phyloP scores from a whole-genome alignment of 2,888 invertebrate species.

The Macropis europaea region DNA sequence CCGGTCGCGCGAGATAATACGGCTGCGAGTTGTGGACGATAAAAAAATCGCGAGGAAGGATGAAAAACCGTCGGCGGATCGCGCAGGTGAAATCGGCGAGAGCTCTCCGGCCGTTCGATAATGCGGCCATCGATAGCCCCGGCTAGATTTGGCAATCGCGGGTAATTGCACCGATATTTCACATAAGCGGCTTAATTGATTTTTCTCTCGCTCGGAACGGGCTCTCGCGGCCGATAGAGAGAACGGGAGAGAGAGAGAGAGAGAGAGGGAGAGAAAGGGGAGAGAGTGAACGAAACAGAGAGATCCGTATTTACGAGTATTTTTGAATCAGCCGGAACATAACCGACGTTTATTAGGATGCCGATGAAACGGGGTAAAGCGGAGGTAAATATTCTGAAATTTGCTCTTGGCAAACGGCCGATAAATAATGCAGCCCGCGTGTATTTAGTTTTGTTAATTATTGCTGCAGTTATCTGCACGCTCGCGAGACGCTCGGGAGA shows the following conservation, averaged over 20 bases:
- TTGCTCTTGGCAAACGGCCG: constrained; percentile 52
- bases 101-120: constrained; percentile 62
- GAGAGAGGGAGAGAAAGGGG: background rate
- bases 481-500: background rate
- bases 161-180: constrained; percentile 77
- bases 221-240: background rate
- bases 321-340: constrained; percentile 63
- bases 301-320: constrained; percentile 63
- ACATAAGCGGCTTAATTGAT: constrained; percentile 77
- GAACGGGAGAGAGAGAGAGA: background rate
- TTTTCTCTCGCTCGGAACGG: constrained; percentile 66
- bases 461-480: constrained; percentile 42
- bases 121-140: constrained; percentile 72
- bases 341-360: constrained; percentile 70
- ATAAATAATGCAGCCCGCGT: constrained; percentile 58
- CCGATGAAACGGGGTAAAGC: constrained; percentile 59
- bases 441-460: constrained; percentile 62
- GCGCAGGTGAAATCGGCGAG: constrained; percentile 59
- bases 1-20: constrained; percentile 37
- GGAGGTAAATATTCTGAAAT: constrained; percentile 63
- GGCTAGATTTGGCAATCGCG: constrained; percentile 75
- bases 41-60: constrained; percentile 53
- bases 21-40: constrained; percentile 16
- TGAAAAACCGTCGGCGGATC: constrained; percentile 48
- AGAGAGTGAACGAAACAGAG: constrained; percentile 2